phyloP scores from a whole-genome alignment of 2,888 invertebrate genomes.

The Lacanobia oleracea region DNA sequence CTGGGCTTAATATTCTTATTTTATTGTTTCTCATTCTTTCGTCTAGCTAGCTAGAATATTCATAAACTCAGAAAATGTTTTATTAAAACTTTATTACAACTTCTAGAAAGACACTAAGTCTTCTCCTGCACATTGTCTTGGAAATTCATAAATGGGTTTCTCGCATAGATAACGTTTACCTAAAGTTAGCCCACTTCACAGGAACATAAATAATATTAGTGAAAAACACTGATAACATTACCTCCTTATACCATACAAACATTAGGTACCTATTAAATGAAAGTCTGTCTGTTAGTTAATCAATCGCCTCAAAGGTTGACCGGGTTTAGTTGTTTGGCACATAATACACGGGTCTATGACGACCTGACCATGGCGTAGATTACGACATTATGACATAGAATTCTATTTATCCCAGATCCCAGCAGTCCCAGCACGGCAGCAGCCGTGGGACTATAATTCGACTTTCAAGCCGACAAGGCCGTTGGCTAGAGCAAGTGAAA shows the following conservation, averaged over 20 bases:
- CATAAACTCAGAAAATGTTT: background rate
- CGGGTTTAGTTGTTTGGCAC: background rate
- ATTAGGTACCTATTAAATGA: background rate
- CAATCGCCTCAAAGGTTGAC: background rate
- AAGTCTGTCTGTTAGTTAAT: background rate
- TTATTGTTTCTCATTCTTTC: background rate
- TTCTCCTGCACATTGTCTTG: background rate
- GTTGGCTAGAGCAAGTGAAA: background rate
- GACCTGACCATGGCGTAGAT: too few relatives aligned
- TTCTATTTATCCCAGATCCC: too few relatives aligned
- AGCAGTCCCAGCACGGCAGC: too few relatives aligned
- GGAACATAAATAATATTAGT: background rate
- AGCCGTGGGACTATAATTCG: too few relatives aligned
- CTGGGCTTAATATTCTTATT: slow-evolving; percentile 16
- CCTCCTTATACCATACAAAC: background rate
- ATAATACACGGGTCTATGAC: background rate
- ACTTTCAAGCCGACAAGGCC: background rate
- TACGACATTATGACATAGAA: too few relatives aligned
- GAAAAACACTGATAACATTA: too few relatives aligned
- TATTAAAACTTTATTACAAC: background rate
- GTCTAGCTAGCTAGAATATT: background rate
- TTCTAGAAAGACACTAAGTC: background rate
- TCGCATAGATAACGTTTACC: background rate
- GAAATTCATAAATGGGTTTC: background rate
- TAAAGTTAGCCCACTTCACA: slow-evolving; percentile 2